Evolutionary conservation across 2,888 invertebrate genomes (phyloP), one percentile per base, ranked within the genome.

Genomic region (Chrysomela aeneicollis): DNA sequence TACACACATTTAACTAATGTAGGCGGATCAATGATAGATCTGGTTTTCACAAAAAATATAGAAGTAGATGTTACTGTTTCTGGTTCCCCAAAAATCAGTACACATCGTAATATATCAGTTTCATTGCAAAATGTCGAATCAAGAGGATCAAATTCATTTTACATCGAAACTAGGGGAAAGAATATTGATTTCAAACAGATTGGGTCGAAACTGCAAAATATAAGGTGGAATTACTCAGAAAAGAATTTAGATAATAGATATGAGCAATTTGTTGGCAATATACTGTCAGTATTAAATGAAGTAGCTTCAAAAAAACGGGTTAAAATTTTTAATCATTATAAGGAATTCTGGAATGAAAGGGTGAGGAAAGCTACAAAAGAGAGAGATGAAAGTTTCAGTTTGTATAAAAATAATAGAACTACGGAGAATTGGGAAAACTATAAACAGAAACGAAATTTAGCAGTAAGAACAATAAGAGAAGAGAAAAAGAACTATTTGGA

Each of bases 211-310:
- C n/a, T n/a, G n/a, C n/a, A n/a, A n/a, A n/a, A n/a, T n/a, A n/a
- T n/a, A n/a, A n/a, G n/a, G n/a, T n/a, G n/a, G n/a, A n/a, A n/a
- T n/a, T n/a, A n/a, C n/a, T n/a, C n/a, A n/a, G n/a, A n/a, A n/a
- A n/a, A n/a, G n/a, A n/a, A 51, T 21, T 51, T 51, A 10, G 10
- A 51, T 51, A 5, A 51, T n/a, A 51, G 51, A 51, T 51, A 51
- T 51, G 26, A 21, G 9, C n/a, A 17, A 26, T 51, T 51, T 51
- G 51, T 51, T 6, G n/a, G 21, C 18, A 49, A 49, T 12, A 21
- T 49, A 49, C 3, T 19, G 18, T 49, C 49, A 19, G 17, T 49
- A 1, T 17, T 49, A 6, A 21, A 49, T 49, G 49, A 49, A 49
- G 49, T 49, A 49, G 49, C 49, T 17, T 17, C 49, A 49, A 49